Evolutionary conservation across 2,888 invertebrate species (phyloP), one percentile per base, ranked within the genome.

Genomic region (Nomada ferruginata): DNA sequence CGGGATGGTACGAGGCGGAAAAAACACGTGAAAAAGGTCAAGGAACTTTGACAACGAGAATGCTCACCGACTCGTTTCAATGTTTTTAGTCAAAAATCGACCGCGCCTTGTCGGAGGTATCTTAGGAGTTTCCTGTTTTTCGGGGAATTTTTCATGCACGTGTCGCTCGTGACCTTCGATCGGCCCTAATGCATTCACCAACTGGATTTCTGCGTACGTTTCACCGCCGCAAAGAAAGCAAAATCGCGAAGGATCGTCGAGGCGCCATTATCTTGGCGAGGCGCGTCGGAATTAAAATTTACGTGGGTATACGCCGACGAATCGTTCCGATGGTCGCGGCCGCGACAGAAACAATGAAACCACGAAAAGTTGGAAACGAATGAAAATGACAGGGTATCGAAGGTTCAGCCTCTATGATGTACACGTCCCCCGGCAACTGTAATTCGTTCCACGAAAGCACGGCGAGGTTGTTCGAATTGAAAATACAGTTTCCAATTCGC

Each of bases 231-330:
- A 59, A 60, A 65, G 26, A 15, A 20, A 29, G 50, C 3, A 47
- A 77, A 63, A 64, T 59, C 69, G 59, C 42, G 18, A 73, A 79
- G 47, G 36, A 55, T 10, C 42, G 80, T 20, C 61, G 64, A 36
- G 74, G 23, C 74, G 70, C 65, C 79, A 79, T 79, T 66, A 79
- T 70, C 74, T 61, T 20, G 15, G 15, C 57, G 73, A 11, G 70
- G 26, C 69, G 53, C 64, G 65, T 61, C 55, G 59, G 57, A 70
- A 79, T 79, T 75, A 70, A 75, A 74, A 79, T 82, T 74, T 74
- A 79, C 79, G 52, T 23, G 64, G 23, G 44, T 64, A 77, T 77
- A 52, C 65, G 36, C 44, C 77, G 75, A 74, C 74, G 65, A 64
- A 77, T 65, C 65, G 53, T 36, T 44, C 65, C 50, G 57, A 26